A percentile compares a stretch with the other conserved stretches of the same genome.
phyloP scores from a whole-genome alignment of 2,888 invertebrate species.

The Drosophila mercatorum region DNA sequence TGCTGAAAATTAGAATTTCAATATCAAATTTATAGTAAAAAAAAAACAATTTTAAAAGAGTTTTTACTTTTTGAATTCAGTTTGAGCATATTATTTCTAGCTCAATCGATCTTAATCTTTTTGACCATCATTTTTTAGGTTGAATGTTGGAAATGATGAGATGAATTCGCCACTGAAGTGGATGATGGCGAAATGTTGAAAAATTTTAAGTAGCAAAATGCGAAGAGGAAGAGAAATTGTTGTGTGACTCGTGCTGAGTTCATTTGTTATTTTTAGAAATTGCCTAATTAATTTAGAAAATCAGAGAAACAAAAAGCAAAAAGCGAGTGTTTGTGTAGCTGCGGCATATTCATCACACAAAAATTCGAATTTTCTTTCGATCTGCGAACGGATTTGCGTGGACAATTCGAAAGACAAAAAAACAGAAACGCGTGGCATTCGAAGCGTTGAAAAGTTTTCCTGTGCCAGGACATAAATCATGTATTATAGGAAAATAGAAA shows the following conservation, averaged over 20 bases:
- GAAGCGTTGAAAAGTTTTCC: constrained; percentile 14
- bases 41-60: no score
- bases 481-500: not conserved
- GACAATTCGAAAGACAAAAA: constrained; percentile 33
- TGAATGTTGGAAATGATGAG: not conserved
- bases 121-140: not conserved
- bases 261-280: constrained; percentile 81
- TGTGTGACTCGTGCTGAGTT: constrained; percentile 75
- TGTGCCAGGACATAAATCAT: constrained; percentile 43
- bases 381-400: constrained; percentile 36
- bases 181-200: constrained; percentile 32
- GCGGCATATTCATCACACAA: constrained; percentile 56
- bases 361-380: constrained; percentile 39
- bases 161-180: constrained; percentile 11
- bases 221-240: constrained; percentile 49
- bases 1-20: no score
- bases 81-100: not conserved
- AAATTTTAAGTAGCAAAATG: constrained; percentile 60
- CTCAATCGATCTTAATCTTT: not conserved
- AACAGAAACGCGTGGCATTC: constrained; percentile 36
- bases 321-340: constrained; percentile 50
- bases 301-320: constrained; percentile 38
- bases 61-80: no score
- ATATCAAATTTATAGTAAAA: no score
- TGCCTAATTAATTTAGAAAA: constrained; percentile 77